Evolutionary conservation across 2,888 invertebrate species (phyloP), one percentile per base, ranked within the genome.

Genomic region (Chrysotoxum bicinctum): DNA sequence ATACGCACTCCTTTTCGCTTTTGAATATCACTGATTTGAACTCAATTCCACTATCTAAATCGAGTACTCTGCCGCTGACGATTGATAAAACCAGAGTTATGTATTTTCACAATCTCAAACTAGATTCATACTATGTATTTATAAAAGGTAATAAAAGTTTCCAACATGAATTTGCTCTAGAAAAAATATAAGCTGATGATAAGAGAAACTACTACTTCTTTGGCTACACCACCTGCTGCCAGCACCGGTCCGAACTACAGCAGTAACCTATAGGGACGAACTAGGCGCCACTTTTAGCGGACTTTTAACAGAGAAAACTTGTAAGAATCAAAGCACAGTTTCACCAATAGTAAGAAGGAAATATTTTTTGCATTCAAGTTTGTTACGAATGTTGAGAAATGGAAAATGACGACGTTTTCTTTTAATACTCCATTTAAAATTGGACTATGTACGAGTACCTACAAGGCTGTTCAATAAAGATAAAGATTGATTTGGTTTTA

Each of bases 41-140:
- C n/a, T 43, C 14, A 19, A 30, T 76, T 40, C 16, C 26, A 50
- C 10, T 60, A 76, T 76, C 68, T 69, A 3, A 58, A 60, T 68
- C 3, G 50, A 21, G 8, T 58, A 7, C 10, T n/a, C 9, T 37
- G 19, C 56, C 56, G 48, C 48, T 66, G 45, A 45, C 45, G 35
- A 48, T 37, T 68, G 37, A 58, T 58, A 60, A 76, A 58, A 14
- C 35, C 14, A 21, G 37, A 21, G 8, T 58, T 37, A 14, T 14
- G 14, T 37, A 14, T 14, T 14, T 21, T 0, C 14, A 48, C 1
- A 14, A 19, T 56, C 9, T 48, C 10, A 30, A 68, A 37, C 75
- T 26, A 16, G 35, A 45, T 74, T n/a, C 21, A 32, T 54, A 32
- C 16, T 10, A 10, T 8, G n/a, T 16, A 16, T 43, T 43, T 9